Base-by-base conservation (phyloP, 2,113 vertebrate species). In the Pithys albifrons region DNA sequence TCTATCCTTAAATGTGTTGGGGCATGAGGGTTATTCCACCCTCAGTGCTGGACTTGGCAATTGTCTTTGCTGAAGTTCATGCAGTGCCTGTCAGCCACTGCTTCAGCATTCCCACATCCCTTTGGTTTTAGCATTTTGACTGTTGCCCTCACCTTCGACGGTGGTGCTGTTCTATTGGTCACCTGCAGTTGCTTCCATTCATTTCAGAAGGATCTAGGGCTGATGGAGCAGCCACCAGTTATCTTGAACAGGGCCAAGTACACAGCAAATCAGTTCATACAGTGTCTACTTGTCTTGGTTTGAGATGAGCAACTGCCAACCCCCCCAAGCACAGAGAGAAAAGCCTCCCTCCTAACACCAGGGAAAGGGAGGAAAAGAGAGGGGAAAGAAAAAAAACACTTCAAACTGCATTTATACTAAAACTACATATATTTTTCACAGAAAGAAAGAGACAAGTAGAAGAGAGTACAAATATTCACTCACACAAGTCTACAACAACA, bases 41-140 rank as follows among this genome's bases (percentile, higher is more conserved):
- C 14, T 16, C 15, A 8, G 19, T 1, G 2, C 62, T 18, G 12
- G 41, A 33, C n/a, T 29, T 70, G 1, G 13, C 33, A 55, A 3
- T n/a, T 77, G 35, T 61, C 41, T 25, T 18, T 19, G 55, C 35
- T 74, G 29, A 37, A 55, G 33, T 9, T 66, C 51, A 31, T 3
- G 25, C 19, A 24, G 31, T 35, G 19, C 45, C 25, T 29, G 28
- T 37, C 43, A 82, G 59, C n/a, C 27, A 4, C 58, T 71, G 16
- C 52, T 67, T 17, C 43, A 72, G 57, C 31, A 39, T 8, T 41
- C 27, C 61, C 29, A 22, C 16, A 28, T 9, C 13, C 45, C 39
- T 58, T 37, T 13, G 27, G 17, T 77, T 46, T 81, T 28, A 77
- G 43, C n/a, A 41, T 5, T 19, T 1, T 20, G 15, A 46, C 65